Percentiles rank a stretch among this genome's conserved stretches.
These are phyloP conservation scores for Tetragnatha montana DNA, from an alignment of 2,888 invertebrate species.

Conservation along the genomic window DNA sequence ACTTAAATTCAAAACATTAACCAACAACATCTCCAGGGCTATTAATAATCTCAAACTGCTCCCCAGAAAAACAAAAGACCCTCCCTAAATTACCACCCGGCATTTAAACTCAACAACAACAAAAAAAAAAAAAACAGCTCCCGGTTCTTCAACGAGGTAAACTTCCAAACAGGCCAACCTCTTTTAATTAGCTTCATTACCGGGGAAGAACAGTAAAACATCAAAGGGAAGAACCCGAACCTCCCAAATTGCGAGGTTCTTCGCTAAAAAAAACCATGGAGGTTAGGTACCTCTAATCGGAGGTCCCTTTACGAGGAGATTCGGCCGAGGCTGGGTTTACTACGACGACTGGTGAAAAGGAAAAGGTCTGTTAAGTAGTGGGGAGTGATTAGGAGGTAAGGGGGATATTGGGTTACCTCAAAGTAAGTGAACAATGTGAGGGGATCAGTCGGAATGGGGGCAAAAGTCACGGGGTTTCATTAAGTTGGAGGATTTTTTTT, in stretches of 20 bases:
- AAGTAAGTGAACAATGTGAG: slow-evolving; percentile 51
- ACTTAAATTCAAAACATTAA: background rate
- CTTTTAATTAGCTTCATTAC: background rate
- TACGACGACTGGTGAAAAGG: slow-evolving; percentile 43
- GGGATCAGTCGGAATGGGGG: slow-evolving; percentile 21
- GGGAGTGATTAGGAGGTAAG: slow-evolving; percentile 35
- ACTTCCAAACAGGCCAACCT: background rate
- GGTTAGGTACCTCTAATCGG: slow-evolving; percentile 12
- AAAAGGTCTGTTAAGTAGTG: slow-evolving; percentile 31
- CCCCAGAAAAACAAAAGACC: background rate
- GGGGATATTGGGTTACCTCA: slow-evolving; percentile 59
- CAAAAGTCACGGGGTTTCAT: slow-evolving; percentile 15
- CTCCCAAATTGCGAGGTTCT: background rate
- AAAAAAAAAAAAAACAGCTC: background rate
- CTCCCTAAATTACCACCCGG: background rate
- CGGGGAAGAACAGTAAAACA: background rate
- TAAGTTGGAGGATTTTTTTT: background rate
- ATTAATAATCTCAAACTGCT: background rate
- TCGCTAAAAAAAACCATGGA: background rate
- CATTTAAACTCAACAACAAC: background rate
- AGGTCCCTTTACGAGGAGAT: slow-evolving; percentile 42
- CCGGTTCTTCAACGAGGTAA: background rate
- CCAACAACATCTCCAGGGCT: background rate
- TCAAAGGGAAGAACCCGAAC: background rate
- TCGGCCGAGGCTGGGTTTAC: slow-evolving; percentile 26